These are phyloP conservation scores for Decapterus maruadsi DNA, from an alignment of 2,797 vertebrate species.

Conservation along the genomic window DNA sequence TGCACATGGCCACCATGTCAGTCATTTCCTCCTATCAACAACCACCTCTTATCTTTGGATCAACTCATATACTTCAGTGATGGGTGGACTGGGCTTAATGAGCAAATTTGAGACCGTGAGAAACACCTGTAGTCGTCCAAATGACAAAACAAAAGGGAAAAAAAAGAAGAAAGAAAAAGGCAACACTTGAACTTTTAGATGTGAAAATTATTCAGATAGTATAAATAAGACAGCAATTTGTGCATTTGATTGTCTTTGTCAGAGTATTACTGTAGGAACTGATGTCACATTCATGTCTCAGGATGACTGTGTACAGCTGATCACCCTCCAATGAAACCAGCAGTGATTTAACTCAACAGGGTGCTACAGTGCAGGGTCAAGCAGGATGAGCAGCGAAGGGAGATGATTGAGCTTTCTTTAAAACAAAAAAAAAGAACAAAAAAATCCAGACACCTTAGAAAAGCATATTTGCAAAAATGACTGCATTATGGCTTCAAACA, in stretches of 20 bases:
- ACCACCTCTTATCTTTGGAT: conserved; percentile 47
- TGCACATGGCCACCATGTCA: conserved; percentile 54
- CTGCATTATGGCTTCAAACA: conserved; percentile 58
- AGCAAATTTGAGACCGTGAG: conserved; percentile 10
- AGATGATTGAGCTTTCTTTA: conserved; percentile 41
- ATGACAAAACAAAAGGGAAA: not conserved
- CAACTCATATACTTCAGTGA: conserved; percentile 49
- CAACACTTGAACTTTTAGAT: conserved; percentile 17
- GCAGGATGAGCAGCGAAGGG: conserved; percentile 25
- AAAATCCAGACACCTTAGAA: conserved; percentile 50
- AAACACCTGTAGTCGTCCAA: not conserved
- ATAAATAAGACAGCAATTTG: conserved; percentile 23
- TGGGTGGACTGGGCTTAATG: conserved; percentile 18
- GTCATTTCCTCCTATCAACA: conserved; percentile 53
- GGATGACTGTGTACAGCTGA: conserved; percentile 76
- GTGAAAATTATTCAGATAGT: conserved; percentile 6
- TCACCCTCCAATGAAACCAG: conserved; percentile 82
- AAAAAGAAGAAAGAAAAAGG: not conserved
- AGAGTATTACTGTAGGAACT: conserved; percentile 63
- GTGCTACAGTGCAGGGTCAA: conserved; percentile 78
- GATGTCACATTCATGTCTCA: conserved; percentile 81
- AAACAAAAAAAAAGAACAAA: conserved; percentile 1
- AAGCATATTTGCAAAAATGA: conserved; percentile 56
- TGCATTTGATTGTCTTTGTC: conserved; percentile 34
- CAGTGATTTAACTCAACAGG: conserved; percentile 78